Conservation (phyloP, 2,797 vertebrate species). For the Lindbergichthys nudifrons region DNA sequence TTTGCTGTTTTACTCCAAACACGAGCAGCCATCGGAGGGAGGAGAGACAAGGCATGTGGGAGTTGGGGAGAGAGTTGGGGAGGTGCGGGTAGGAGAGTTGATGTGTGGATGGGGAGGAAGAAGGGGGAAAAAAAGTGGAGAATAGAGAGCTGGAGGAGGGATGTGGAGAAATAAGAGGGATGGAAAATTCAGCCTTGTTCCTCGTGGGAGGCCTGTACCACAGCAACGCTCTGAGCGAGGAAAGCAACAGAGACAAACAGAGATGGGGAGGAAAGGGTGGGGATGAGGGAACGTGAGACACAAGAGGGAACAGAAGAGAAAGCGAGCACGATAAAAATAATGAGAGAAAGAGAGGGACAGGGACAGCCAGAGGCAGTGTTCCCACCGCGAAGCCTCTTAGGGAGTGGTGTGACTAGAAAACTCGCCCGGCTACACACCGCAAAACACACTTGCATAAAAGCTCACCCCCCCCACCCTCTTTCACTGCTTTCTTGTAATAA, state of each 20-base stretch:
- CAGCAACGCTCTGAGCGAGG: conserved; percentile 73
- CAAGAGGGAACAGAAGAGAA: conserved; percentile 70
- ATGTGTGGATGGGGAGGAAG: conserved; percentile 51
- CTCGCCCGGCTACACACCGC: conserved; percentile 47
- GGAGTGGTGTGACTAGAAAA: conserved; percentile 77
- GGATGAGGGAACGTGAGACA: conserved; percentile 66
- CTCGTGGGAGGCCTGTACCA: conserved; percentile 74
- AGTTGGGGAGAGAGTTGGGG: conserved; percentile 32
- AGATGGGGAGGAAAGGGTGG: conserved; percentile 67
- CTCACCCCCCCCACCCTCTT: conserved; percentile 29
- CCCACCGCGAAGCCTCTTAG: conserved; percentile 76
- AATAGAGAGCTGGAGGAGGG: conserved; percentile 68
- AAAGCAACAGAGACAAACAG: conserved; percentile 72
- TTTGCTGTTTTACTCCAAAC: conserved; percentile 72
- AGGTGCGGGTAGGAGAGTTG: conserved; percentile 19
- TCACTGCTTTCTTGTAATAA: conserved; percentile 58
- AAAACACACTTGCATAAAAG: conserved; percentile 58
- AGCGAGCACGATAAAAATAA: conserved; percentile 73
- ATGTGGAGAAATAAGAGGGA: conserved; percentile 64
- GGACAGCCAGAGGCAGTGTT: conserved; percentile 79
- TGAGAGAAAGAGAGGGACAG: conserved; percentile 72
- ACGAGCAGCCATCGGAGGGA: conserved; percentile 67
- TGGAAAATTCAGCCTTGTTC: conserved; percentile 75
- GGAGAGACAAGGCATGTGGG: conserved; percentile 51
- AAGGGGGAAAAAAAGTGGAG: conserved; percentile 25